These are phyloP conservation scores for Escarpia spicata DNA, from an alignment of 2,888 invertebrate species.

Conservation along the genomic window DNA sequence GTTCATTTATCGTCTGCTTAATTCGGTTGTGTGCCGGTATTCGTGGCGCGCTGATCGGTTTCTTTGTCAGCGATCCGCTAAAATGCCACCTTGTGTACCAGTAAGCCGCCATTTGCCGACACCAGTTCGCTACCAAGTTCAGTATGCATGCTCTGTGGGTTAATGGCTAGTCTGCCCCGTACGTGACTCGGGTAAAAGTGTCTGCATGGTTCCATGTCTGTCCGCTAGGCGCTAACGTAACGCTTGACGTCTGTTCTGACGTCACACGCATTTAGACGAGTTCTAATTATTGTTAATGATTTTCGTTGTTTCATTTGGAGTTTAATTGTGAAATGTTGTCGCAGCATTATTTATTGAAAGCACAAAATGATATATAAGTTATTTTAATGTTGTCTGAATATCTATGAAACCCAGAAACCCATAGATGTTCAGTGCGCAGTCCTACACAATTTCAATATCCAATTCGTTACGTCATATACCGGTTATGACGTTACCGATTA, in stretches of 20 bases:
- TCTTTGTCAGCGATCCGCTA: background rate
- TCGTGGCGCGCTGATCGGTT: background rate
- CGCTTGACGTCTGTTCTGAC: background rate
- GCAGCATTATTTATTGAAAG: no score
- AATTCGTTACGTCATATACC: background rate
- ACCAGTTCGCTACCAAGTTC: background rate
- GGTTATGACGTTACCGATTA: background rate
- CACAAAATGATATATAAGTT: no score
- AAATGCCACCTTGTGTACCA: background rate
- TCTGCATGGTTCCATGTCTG: background rate
- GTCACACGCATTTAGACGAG: background rate
- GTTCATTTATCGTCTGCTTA: background rate
- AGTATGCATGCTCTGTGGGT: background rate
- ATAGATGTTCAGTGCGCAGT: no score
- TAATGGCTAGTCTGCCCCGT: background rate
- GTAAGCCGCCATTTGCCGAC: background rate
- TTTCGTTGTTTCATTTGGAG: no score
- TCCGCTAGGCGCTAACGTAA: background rate
- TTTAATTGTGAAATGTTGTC: no score
- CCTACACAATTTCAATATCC: background rate
- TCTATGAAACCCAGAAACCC: no score
- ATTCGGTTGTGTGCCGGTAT: conserved; percentile 5
- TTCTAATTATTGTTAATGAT: no score
- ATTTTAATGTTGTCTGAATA: no score
- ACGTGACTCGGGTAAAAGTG: background rate